Evolutionary conservation across 2,113 vertebrate genomes (phyloP).

Genomic region (Rhombomys opimus): DNA sequence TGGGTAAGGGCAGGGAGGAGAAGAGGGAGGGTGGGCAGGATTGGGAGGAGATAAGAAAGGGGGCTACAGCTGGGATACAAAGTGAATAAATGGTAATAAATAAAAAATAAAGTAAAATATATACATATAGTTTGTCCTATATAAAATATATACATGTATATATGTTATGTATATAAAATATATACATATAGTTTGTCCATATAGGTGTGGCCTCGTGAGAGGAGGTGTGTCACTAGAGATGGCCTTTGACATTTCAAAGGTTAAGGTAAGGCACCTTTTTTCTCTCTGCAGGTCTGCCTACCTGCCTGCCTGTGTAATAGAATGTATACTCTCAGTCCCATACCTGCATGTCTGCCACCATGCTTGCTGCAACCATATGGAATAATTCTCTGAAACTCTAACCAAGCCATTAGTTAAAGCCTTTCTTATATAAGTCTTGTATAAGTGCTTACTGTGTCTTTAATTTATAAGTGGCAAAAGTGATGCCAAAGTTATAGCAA

Average conservation of each 20-base stretch:
- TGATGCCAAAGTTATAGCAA: not conserved
- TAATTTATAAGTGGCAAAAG: not conserved
- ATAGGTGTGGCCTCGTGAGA: not conserved
- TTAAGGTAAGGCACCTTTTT: rapidly evolving
- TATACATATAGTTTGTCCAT: not conserved
- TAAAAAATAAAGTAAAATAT: too few species aligned
- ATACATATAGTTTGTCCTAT: not conserved
- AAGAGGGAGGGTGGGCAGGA: too few species aligned
- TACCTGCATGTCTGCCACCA: not conserved
- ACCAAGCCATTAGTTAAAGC: not conserved
- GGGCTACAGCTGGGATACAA: too few species aligned
- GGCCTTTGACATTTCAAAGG: not conserved
- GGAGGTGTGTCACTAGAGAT: not conserved
- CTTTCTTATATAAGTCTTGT: not conserved
- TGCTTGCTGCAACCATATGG: not conserved
- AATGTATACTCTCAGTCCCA: not conserved
- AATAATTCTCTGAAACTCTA: not conserved
- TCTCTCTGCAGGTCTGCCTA: not conserved
- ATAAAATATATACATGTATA: too few species aligned
- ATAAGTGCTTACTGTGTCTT: not conserved
- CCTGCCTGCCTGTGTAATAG: not conserved
- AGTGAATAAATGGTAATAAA: too few species aligned
- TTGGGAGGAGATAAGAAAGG: too few species aligned
- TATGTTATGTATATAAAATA: too few species aligned
- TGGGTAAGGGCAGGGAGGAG: too few species aligned